Evolutionary conservation across 2,113 vertebrate species (phyloP).

Genomic region (Peromyscus leucopus): DNA sequence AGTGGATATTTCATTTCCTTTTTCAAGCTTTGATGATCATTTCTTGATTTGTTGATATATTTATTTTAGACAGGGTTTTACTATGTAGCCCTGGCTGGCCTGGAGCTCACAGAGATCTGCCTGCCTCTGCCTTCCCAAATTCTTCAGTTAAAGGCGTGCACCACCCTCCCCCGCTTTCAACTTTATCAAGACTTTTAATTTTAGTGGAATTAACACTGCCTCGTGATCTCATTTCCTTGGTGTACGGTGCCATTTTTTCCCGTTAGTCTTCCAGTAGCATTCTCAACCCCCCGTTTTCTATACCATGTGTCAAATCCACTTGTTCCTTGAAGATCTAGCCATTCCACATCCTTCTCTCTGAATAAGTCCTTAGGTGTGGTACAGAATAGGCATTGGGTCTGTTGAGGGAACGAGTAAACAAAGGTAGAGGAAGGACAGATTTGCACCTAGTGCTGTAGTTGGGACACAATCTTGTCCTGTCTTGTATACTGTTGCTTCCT

Average conservation of each 20-base stretch:
- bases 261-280: background rate
- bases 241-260: background rate
- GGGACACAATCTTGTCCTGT: background rate
- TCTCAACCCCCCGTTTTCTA: background rate
- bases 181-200: background rate
- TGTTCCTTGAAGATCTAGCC: background rate
- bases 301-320: background rate
- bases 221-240: slow-evolving; percentile 1
- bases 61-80: background rate
- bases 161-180: background rate
- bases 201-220: background rate
- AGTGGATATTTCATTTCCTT: background rate
- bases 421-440: background rate
- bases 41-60: background rate
- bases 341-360: background rate
- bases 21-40: background rate
- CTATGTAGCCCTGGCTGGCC: background rate
- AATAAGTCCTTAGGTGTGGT: background rate
- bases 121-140: background rate
- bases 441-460: background rate
- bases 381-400: background rate
- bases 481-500: background rate
- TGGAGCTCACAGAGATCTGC: background rate
- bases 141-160: background rate
- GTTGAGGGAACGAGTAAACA: background rate